These are phyloP conservation scores for Drosophila athabasca DNA, from an alignment of 1,140 invertebrate species.

Conservation along the genomic window DNA sequence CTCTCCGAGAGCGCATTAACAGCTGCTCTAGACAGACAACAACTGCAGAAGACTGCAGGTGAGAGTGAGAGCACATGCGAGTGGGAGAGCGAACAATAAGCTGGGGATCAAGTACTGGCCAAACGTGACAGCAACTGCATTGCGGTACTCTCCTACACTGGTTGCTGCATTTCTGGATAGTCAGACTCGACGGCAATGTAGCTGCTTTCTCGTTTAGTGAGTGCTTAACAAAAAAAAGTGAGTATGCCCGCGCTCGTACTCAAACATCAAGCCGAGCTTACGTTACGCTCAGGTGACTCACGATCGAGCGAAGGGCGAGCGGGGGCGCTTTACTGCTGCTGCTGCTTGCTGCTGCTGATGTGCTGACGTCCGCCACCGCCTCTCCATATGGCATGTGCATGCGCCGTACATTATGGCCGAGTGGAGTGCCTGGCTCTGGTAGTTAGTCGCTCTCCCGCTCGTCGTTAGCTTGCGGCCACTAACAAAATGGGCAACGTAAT, in stretches of 20 bases:
- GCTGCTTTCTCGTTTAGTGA: too few species aligned
- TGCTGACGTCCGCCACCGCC: conserved; percentile 26
- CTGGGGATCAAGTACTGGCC: neutral
- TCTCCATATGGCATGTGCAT: conserved; percentile 55
- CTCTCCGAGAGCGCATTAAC: conserved; percentile 25
- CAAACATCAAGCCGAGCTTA: conserved; percentile 77
- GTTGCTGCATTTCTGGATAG: too few species aligned
- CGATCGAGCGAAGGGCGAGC: conserved; percentile 68
- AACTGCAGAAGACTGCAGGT: conserved; percentile 7
- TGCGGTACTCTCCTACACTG: too few species aligned
- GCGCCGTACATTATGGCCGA: conserved; percentile 55
- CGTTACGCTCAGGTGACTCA: conserved; percentile 83
- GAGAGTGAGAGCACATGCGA: neutral
- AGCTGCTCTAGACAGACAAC: conserved; percentile 20
- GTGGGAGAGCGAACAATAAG: conserved; percentile 1
- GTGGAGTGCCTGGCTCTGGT: conserved; percentile 30
- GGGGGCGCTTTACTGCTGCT: conserved; percentile 46
- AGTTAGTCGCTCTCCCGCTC: conserved; percentile 60
- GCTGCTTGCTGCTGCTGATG: conserved; percentile 18
- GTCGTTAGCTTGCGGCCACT: conserved; percentile 60
- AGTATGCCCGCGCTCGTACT: conserved; percentile 37
- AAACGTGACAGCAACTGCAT: too few species aligned
- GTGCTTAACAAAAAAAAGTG: neutral
- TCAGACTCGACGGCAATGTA: too few species aligned
- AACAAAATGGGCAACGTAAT: conserved; percentile 81